phyloP scores from a whole-genome alignment of 2,888 invertebrate species.

The Ophioninae sp. region DNA sequence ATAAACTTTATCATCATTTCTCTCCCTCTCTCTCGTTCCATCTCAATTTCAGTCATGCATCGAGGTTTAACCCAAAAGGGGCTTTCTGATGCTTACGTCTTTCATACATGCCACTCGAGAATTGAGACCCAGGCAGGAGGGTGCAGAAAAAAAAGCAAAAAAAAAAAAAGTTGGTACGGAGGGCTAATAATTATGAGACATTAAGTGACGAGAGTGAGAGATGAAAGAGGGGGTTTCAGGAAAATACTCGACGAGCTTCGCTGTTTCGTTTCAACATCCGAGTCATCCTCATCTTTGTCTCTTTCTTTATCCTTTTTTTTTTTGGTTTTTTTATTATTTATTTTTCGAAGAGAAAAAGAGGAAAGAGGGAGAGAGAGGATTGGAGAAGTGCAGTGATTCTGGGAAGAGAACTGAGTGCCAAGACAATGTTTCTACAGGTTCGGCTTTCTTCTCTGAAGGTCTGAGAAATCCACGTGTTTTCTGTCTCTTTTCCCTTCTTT shows the following conservation, averaged over 20 bases:
- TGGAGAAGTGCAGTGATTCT: constrained; percentile 62
- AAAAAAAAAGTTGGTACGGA: constrained; percentile 71
- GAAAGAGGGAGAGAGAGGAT: constrained; percentile 43
- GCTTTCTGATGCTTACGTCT: constrained; percentile 12
- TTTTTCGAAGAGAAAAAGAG: background rate
- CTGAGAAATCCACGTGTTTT: constrained; percentile 57
- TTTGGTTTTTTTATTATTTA: no score
- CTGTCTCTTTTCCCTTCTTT: constrained; percentile 50
- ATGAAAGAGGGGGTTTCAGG: constrained; percentile 67
- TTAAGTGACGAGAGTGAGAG: constrained; percentile 78
- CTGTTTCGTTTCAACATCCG: constrained; percentile 33
- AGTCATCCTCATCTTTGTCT: constrained; percentile 47
- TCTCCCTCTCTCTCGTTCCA: background rate
- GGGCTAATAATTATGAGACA: constrained; percentile 79
- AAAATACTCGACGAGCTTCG: constrained; percentile 56
- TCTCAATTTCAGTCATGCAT: constrained; percentile 28
- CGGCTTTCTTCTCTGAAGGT: constrained; percentile 62
- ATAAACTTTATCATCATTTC: no score
- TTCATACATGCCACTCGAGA: constrained; percentile 32
- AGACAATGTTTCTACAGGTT: constrained; percentile 66
- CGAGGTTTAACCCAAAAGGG: constrained; percentile 15
- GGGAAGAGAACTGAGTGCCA: constrained; percentile 63
- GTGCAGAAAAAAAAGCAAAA: constrained; percentile 24
- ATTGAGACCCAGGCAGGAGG: constrained; percentile 34
- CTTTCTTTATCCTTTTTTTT: constrained; percentile 40